Evolutionary conservation across 1,140 invertebrate genomes (phyloP).

Genomic region (Drosophila ercepeae): DNA sequence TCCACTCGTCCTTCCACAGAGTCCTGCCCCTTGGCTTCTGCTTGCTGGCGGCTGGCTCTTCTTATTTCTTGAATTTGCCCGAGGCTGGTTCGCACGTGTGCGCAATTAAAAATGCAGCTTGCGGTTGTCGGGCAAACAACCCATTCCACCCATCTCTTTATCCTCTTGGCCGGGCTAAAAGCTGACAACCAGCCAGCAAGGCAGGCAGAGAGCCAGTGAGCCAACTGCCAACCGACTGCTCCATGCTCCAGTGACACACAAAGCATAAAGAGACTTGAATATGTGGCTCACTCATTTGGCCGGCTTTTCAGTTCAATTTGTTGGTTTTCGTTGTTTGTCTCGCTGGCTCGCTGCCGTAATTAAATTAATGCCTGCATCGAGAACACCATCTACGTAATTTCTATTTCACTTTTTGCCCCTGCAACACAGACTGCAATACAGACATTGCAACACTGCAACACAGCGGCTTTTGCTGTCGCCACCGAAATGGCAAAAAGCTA

Average conservation of each 20-base stretch:
- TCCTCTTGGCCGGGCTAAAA: conserved; percentile 4
- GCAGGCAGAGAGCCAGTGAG: not conserved
- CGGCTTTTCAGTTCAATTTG: conserved; percentile 59
- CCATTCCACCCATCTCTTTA: not conserved
- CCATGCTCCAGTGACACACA: conserved; percentile 76
- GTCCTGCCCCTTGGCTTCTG: not conserved
- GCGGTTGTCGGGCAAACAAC: conserved; percentile 65
- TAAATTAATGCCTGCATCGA: conserved; percentile 72
- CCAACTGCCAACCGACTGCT: conserved; percentile 49
- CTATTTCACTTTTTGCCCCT: conserved; percentile 54
- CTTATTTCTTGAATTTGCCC: conserved; percentile 12
- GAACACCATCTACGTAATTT: conserved; percentile 67
- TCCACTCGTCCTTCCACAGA: conserved; percentile 1
- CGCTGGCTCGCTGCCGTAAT: too few species aligned
- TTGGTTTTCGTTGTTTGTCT: conserved; percentile 46
- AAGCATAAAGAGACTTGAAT: conserved; percentile 50
- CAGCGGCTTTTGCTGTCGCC: not conserved
- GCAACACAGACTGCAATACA: not conserved
- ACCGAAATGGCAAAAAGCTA: conserved; percentile 27
- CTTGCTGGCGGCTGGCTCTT: not conserved
- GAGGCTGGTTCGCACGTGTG: conserved; percentile 63
- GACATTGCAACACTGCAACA: conserved; percentile 2
- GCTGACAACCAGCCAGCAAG: conserved; percentile 8
- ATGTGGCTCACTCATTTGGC: conserved; percentile 51
- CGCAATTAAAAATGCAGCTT: conserved; percentile 81